Conservation (phyloP, 2,797 vertebrate genomes). For the Malacoraja senta region DNA sequence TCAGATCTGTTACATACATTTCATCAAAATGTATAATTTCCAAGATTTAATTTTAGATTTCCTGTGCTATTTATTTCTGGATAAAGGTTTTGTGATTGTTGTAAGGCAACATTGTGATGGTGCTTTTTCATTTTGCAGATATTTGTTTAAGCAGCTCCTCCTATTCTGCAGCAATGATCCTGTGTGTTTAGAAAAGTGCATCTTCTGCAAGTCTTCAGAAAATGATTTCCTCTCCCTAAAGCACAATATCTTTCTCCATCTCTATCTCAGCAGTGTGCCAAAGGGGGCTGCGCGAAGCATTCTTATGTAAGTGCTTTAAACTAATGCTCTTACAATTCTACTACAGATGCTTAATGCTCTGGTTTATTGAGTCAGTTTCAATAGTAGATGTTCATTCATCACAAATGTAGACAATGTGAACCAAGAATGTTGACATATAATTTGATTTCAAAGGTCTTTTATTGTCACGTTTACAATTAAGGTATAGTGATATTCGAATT, state of each 20-base stretch:
- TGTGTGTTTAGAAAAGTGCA: conserved; percentile 45
- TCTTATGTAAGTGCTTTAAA: conserved; percentile 38
- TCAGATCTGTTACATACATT: too few species aligned
- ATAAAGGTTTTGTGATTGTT: background rate
- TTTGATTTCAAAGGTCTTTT: background rate
- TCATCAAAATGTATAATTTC: too few species aligned
- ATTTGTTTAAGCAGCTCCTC: conserved; percentile 54
- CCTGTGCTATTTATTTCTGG: too few species aligned
- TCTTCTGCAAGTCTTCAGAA: conserved; percentile 41
- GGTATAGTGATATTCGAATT: too few species aligned
- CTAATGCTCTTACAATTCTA: background rate
- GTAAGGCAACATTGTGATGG: background rate
- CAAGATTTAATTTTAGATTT: too few species aligned
- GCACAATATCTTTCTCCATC: conserved; percentile 50
- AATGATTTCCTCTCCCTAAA: conserved; percentile 48
- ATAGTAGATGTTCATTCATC: background rate
- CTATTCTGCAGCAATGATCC: conserved; percentile 44
- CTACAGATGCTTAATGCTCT: fast-evolving
- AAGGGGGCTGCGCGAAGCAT: conserved; percentile 43
- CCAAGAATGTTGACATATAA: background rate
- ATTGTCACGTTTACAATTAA: too few species aligned
- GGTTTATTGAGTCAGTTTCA: background rate
- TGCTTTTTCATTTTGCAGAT: conserved; percentile 44
- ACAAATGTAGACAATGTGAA: background rate
- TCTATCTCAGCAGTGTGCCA: conserved; percentile 51